phyloP scores from a whole-genome alignment of 2,888 invertebrate genomes.

The Dyspetes luteomarginatus region DNA sequence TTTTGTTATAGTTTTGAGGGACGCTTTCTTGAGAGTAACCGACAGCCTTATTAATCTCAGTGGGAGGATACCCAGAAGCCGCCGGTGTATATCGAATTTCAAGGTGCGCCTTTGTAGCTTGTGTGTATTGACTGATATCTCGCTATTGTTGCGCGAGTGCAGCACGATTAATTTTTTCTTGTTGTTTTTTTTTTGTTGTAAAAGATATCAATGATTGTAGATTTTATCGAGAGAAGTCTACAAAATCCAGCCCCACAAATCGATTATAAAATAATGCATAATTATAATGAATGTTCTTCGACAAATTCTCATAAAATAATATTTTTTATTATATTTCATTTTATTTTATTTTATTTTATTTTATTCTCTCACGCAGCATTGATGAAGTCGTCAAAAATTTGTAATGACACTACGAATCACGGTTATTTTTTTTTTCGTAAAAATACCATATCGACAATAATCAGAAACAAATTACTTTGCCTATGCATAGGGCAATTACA shows the following conservation, averaged over 20 bases:
- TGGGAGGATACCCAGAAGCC: slow-evolving; percentile 70
- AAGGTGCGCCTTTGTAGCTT: slow-evolving; percentile 71
- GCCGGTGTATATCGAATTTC: slow-evolving; percentile 74
- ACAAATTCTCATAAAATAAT: too few relatives aligned
- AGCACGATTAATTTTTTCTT: slow-evolving; percentile 14
- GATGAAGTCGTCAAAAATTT: too few relatives aligned
- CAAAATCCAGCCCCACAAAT: background rate
- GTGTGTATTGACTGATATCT: slow-evolving; percentile 72
- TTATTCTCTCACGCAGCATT: too few relatives aligned
- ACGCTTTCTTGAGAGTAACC: slow-evolving; percentile 20
- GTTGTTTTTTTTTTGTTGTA: background rate
- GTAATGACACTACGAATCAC: too few relatives aligned
- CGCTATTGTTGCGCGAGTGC: slow-evolving; percentile 61
- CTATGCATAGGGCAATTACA: too few relatives aligned
- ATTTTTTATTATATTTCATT: too few relatives aligned
- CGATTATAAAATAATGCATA: background rate
- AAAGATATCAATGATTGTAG: background rate
- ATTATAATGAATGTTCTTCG: too few relatives aligned
- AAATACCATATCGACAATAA: too few relatives aligned
- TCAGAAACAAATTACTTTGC: too few relatives aligned
- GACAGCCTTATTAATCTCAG: slow-evolving; percentile 71
- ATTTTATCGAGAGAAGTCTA: background rate
- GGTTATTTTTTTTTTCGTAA: too few relatives aligned
- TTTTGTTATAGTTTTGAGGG: slow-evolving; percentile 11
- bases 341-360: too few relatives aligned